Evolutionary conservation across 2,888 invertebrate species (phyloP), one percentile per base, ranked within the genome.

Genomic region (Cephus sareptanus): DNA sequence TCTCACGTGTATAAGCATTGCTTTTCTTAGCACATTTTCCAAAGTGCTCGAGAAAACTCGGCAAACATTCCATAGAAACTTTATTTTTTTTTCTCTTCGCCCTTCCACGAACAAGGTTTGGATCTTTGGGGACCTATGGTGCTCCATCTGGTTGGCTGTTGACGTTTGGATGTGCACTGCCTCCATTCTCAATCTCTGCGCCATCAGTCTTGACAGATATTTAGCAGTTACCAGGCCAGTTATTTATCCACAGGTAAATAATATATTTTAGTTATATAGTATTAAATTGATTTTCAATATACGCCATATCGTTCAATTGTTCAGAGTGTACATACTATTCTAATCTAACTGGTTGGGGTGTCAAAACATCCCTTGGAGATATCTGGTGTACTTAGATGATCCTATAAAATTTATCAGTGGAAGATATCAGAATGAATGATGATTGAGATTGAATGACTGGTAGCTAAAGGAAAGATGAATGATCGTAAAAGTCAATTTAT

Each of bases 161-260:
- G 99, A 99, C 92, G 99, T 99, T 15, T 98, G 98, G 98, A 97
- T 99, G 96, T 99, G 98, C 93, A 99, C 99, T 0, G 98, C 99
- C 0, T 98, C 98, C 86, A 99, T 99, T 88, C 94, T 99, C 85
- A 99, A 99, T 92, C 94, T 99, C 77, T 98, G 98, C 91, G 98
- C 98, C 87, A 99, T 99, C 90, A 98, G 98, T 30, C 93, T 99
- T 89, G 97, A 97, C 93, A 94, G 99, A 92, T 99, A 99, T 93
- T 96, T 99, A 87, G 99, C 99, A 34, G 98, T 99, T 81, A 98
- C 98, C 70, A 94, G 98, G 77, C 99, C 99, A 0, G 97, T 99
- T 88, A 97, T 96, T 91, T 99, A 99, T 93, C 98, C 98, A 34
- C 96, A 90, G 90, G 91, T 89, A 89, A 89, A 83, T 81, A 15